These are phyloP conservation scores for Chaetura pelagica DNA, from an alignment of 2,113 vertebrate species.

Conservation along the genomic window DNA sequence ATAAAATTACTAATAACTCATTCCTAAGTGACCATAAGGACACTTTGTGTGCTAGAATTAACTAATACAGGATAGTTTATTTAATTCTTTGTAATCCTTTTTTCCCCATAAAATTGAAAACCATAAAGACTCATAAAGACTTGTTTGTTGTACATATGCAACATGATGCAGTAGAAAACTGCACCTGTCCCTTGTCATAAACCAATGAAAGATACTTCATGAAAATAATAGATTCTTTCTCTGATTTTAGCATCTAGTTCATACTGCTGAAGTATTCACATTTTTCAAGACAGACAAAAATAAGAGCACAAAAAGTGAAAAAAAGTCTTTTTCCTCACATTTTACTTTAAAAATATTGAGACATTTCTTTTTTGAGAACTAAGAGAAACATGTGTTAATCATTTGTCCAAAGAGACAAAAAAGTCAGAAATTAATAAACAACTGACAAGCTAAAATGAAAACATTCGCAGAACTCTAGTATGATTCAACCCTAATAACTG, in stretches of 20 bases:
- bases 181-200: not conserved
- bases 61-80: not conserved
- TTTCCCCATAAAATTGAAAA: not conserved
- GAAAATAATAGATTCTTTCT: not conserved
- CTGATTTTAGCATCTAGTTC: not conserved
- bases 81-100: not conserved
- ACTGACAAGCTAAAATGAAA: constrained; percentile 4
- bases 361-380: not conserved
- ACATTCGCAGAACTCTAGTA: not conserved
- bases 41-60: not conserved
- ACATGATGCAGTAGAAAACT: not conserved
- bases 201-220: not conserved
- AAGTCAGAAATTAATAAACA: not conserved
- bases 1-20: not conserved
- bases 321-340: not conserved
- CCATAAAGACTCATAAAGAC: not conserved
- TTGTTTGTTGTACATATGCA: not conserved
- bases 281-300: not conserved
- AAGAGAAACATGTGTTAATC: not conserved
- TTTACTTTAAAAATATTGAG: not conserved
- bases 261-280: not conserved
- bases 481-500: not conserved
- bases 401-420: not conserved
- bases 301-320: not conserved
- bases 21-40: not conserved